These are phyloP conservation scores for Thalassaphorura encarpata DNA, from an alignment of 1,140 invertebrate genomes.

Conservation along the genomic window DNA sequence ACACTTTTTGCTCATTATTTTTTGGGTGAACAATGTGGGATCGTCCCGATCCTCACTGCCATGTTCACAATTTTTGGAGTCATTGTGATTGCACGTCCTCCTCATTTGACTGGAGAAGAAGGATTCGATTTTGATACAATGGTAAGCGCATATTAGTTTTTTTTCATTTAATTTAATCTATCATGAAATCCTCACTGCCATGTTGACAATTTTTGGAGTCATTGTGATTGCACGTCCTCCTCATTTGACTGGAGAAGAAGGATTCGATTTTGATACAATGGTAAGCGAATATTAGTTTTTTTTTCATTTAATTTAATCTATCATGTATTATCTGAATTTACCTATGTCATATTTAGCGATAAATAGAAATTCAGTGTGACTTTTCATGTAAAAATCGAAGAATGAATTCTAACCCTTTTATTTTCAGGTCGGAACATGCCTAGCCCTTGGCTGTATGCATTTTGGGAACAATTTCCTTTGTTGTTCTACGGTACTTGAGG, in stretches of 20 bases:
- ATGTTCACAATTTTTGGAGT: constrained; percentile 72
- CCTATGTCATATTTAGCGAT: no score
- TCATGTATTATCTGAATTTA: not conserved
- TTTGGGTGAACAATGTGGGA: constrained; percentile 77
- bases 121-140: constrained; percentile 16
- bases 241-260: not conserved
- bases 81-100: constrained; percentile 65
- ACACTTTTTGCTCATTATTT: constrained; percentile 77
- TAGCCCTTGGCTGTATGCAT: constrained; percentile 11
- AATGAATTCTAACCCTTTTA: no score
- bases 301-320: not conserved
- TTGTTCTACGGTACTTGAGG: constrained; percentile 17
- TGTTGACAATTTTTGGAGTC: not conserved
- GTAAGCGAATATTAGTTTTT: not conserved
- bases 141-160: constrained; percentile 1
- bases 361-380: no score
- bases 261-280: constrained; percentile 1
- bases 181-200: not conserved
- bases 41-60: constrained; percentile 71
- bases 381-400: no score
- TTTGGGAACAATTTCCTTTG: not conserved
- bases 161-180: not conserved
- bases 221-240: not conserved
- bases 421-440: constrained; percentile 11
- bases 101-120: constrained; percentile 6